Evolutionary conservation across 2,888 invertebrate genomes (phyloP), one percentile per base, ranked within the genome.

Genomic region (Ephialtes manifestator): DNA sequence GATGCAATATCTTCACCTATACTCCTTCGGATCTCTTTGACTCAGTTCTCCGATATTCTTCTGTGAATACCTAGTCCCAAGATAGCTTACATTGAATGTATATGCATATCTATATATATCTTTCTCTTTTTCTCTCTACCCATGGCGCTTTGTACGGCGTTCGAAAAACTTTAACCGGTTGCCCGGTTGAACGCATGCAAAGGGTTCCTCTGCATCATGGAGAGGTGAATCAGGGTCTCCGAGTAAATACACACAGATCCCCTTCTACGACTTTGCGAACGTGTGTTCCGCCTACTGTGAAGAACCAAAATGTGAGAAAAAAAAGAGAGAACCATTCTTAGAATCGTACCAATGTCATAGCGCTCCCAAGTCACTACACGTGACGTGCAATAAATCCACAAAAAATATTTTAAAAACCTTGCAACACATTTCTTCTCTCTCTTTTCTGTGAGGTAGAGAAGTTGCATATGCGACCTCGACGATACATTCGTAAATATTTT

Each of bases 221-320:
- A 51, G 78, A 81, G 84, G 74, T 71, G 78, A 78, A 85, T 79
- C 70, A 75, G 63, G 28, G 55, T 71, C 53, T 46, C 8, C 39
- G 43, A 63, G 7, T 51, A 43, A 31, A 75, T 31, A 75, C 20
- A 74, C 67, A 76, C 18, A 65, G 5, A 53, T 13, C 46, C 20
- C 35, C 24, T n/a, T 63, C 71, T 65, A 31, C 48, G 55, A 48
- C 65, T 82, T 79, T 82, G 81, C 75, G 65, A 75, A 75, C 28
- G 74, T 84, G 39, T 75, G 74, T 68, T 70, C 53, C 68, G 20
- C 63, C 48, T 39, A 55, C 65, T 53, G 18, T 48, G 51, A 31
- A 63, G 35, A 63, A 39, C 67, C 35, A 24, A 28, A 24, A 48
- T 60, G 24, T 28, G 13, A 70, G 51, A 72, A 46, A 78, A 53